These are phyloP conservation scores for Mesodorylaimus sp. DNA, from an alignment of 2,888 invertebrate genomes.

Conservation along the genomic window DNA sequence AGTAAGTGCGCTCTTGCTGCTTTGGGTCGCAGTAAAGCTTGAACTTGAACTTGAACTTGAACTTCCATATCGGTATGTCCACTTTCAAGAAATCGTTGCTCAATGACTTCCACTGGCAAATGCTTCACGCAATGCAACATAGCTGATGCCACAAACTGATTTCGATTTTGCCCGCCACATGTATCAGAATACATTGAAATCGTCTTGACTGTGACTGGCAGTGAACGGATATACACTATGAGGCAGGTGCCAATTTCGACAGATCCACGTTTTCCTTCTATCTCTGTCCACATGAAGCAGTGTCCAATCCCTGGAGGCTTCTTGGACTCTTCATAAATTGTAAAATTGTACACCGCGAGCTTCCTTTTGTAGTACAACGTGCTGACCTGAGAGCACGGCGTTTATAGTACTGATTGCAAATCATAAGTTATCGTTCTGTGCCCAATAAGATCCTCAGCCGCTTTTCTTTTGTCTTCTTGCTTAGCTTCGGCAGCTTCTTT, in stretches of 20 bases:
- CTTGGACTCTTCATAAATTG: background rate
- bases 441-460: background rate
- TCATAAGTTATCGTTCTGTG: background rate
- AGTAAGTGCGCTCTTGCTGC: no score
- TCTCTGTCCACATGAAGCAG: conserved; percentile 1
- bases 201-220: no score
- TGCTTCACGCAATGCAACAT: background rate
- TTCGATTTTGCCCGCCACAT: conserved; percentile 1
- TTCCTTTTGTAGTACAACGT: background rate
- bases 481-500: background rate
- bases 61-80: conserved; percentile 1
- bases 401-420: background rate
- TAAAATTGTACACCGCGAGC: background rate
- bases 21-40: no score
- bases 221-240: background rate
- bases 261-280: background rate
- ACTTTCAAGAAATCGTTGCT: background rate
- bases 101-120: background rate
- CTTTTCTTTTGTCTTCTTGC: background rate
- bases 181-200: background rate
- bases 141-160: background rate
- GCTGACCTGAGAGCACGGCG: background rate
- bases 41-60: no score
- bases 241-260: background rate
- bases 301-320: background rate